Percentiles rank a stretch among this genome's conserved stretches.
Conservation (phyloP, 2,888 invertebrate genomes). For the Amblyjoppa proteus region DNA sequence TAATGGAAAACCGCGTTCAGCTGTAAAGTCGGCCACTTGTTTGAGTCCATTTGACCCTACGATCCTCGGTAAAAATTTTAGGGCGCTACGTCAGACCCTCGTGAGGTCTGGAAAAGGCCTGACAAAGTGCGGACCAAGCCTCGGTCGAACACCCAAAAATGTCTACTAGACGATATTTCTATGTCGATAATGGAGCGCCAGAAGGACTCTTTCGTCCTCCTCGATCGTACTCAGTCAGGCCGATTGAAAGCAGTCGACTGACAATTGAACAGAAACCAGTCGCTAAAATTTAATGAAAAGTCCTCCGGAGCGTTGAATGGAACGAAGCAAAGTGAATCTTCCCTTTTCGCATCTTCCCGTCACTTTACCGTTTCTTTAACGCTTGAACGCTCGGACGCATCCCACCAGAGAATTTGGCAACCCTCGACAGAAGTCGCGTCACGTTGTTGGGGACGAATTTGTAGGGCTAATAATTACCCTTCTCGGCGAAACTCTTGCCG, state of each 20-base stretch:
- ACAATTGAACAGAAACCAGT: background rate
- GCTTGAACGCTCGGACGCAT: background rate
- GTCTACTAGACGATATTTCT: too few species aligned
- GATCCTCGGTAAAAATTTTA: too few species aligned
- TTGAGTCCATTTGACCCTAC: too few species aligned
- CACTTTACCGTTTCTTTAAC: background rate
- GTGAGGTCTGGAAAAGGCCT: too few species aligned
- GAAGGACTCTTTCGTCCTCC: background rate
- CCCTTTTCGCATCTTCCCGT: background rate
- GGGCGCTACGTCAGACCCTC: too few species aligned
- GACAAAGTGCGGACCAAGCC: too few species aligned
- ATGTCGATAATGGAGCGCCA: background rate
- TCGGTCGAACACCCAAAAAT: too few species aligned
- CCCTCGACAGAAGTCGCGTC: background rate
- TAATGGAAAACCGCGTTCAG: too few species aligned
- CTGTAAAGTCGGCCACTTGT: too few species aligned
- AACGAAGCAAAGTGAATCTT: background rate
- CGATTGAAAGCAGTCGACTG: background rate
- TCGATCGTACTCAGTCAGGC: background rate
- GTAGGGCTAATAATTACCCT: constrained; percentile 14
- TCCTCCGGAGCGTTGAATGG: background rate
- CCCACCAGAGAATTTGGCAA: background rate
- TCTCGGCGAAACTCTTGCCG: background rate
- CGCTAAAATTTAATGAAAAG: background rate
- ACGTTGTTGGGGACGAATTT: constrained; percentile 3